These are phyloP conservation scores for Suncus etruscus DNA, from an alignment of 2,113 vertebrate genomes.

Conservation along the genomic window DNA sequence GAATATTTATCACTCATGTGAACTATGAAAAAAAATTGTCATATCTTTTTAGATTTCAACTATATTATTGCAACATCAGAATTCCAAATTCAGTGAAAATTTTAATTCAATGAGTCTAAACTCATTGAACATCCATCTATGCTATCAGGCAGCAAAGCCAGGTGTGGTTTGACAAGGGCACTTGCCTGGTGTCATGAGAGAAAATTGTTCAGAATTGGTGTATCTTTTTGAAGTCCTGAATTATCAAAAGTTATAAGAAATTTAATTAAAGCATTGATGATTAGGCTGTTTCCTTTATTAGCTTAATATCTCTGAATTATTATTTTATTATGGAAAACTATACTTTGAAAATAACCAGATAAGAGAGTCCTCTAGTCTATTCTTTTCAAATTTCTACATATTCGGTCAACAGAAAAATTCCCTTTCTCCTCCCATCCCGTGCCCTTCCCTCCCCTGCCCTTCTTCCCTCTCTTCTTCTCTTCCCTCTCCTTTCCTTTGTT, in stretches of 20 bases:
- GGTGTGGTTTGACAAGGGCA: neutral
- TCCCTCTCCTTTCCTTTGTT: neutral
- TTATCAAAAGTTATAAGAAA: constrained; percentile 52
- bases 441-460: neutral
- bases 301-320: neutral
- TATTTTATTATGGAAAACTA: neutral
- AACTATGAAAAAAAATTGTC: neutral
- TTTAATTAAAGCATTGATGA: constrained; percentile 13
- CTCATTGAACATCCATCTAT: neutral
- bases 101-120: constrained; percentile 23
- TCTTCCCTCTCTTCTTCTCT: neutral
- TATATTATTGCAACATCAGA: neutral
- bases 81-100: constrained; percentile 37
- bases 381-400: neutral
- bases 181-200: neutral
- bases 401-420: neutral
- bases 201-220: neutral
- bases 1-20: constrained; percentile 23
- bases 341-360: neutral
- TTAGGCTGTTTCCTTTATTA: neutral
- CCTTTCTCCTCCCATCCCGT: neutral
- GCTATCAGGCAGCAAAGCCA: neutral
- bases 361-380: neutral
- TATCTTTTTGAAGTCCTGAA: neutral
- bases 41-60: neutral